Evolutionary conservation across 2,113 vertebrate species (phyloP).

Genomic region (Takifugu bimaculatus): DNA sequence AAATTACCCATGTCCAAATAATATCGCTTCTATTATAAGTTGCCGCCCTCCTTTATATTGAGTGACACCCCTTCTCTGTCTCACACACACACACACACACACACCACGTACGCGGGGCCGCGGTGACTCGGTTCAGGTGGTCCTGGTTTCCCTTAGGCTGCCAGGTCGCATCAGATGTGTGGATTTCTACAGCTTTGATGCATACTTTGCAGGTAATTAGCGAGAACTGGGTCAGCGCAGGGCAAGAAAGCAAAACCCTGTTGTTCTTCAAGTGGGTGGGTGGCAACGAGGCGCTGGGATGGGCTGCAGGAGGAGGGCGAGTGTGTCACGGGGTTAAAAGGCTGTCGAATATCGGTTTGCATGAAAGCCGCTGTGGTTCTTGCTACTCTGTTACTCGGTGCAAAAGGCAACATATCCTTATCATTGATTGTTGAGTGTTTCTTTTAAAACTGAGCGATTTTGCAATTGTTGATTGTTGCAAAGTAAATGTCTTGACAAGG

Average conservation of each 20-base stretch:
- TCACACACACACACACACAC: conserved; percentile 5
- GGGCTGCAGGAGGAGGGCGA: conserved; percentile 3
- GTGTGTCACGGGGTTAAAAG: conserved; percentile 51
- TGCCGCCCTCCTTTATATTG: conserved; percentile 57
- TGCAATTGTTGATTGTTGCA: not conserved
- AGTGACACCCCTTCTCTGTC: conserved; percentile 37
- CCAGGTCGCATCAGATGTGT: conserved; percentile 40
- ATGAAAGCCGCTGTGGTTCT: conserved; percentile 43
- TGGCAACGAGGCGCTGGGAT: conserved; percentile 33
- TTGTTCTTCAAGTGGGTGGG: conserved; percentile 53
- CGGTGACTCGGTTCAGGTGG: conserved; percentile 34
- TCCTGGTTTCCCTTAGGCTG: conserved; percentile 50
- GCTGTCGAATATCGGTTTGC: conserved; percentile 53
- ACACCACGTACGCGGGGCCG: conserved; percentile 18
- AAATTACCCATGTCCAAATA: conserved; percentile 70
- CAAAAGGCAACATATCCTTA: no score
- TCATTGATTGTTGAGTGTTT: no score
- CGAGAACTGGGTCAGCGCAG: conserved; percentile 72
- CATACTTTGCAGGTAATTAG: conserved; percentile 75
- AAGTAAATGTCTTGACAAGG: not conserved
- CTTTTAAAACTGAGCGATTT: not conserved
- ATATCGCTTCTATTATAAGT: conserved; percentile 70
- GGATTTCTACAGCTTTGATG: conserved; percentile 65
- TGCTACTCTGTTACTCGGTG: conserved; percentile 8
- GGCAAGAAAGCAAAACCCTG: conserved; percentile 66